phyloP scores from a whole-genome alignment of 2,888 invertebrate genomes.

The Noctuana brunneofusca region DNA sequence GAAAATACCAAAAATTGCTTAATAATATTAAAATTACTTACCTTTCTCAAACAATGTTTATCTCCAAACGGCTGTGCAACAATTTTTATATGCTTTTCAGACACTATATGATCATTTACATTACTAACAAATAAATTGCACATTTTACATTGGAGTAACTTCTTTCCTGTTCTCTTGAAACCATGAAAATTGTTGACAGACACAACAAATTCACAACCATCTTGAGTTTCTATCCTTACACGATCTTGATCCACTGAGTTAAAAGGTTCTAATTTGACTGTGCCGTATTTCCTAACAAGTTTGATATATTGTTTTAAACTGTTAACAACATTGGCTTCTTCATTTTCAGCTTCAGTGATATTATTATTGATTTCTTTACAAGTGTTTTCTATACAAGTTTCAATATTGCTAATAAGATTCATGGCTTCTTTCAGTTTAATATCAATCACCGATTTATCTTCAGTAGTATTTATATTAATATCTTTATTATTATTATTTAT shows the following conservation, averaged over 20 bases:
- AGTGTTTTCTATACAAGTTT: slow-evolving; percentile 1
- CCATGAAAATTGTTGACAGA: slow-evolving; percentile 19
- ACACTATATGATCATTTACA: slow-evolving; percentile 8
- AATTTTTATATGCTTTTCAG: slow-evolving; percentile 18
- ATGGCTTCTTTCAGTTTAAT: slow-evolving; percentile 7
- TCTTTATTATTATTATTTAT: background rate
- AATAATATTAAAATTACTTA: background rate
- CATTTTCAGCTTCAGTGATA: background rate
- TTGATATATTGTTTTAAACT: slow-evolving; percentile 15
- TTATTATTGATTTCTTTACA: background rate
- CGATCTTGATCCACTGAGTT: background rate
- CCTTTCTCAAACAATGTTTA: slow-evolving; percentile 20
- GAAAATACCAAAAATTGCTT: too few species aligned
- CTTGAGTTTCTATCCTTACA: slow-evolving; percentile 2
- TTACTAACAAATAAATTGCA: slow-evolving; percentile 11
- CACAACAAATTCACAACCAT: background rate
- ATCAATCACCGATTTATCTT: background rate
- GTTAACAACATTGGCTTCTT: slow-evolving; percentile 5
- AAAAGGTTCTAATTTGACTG: background rate
- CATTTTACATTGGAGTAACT: slow-evolving; percentile 5
- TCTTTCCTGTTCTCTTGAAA: slow-evolving; percentile 8
- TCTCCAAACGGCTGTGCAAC: slow-evolving; percentile 11
- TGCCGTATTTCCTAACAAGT: slow-evolving; percentile 10
- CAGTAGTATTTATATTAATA: background rate
- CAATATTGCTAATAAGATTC: slow-evolving; percentile 2